Evolutionary conservation across 2,888 invertebrate species (phyloP).

Genomic region (Patella pellucida): DNA sequence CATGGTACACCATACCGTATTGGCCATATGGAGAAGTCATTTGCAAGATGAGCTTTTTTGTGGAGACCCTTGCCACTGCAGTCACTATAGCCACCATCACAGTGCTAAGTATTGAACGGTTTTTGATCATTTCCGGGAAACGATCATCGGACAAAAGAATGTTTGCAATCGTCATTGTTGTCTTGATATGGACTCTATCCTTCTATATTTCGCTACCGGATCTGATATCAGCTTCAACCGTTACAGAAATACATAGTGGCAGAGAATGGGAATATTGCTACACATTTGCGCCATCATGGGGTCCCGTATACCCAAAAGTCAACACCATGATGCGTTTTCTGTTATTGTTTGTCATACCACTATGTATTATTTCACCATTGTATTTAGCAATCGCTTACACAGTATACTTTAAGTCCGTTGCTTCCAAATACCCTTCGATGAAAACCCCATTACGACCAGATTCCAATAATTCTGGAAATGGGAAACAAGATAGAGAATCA

Average conservation of each 20-base stretch:
- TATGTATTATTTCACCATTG: slow-evolving; percentile 34
- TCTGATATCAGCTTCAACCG: slow-evolving; percentile 33
- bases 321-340: slow-evolving; percentile 35
- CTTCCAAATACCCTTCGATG: slow-evolving; percentile 20
- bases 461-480: slow-evolving; percentile 12
- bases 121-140: slow-evolving; percentile 33
- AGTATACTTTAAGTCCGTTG: slow-evolving; percentile 27
- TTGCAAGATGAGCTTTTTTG: slow-evolving; percentile 43
- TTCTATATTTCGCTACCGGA: slow-evolving; percentile 38
- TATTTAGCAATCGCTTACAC: slow-evolving; percentile 34
- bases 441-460: slow-evolving; percentile 22
- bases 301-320: slow-evolving; percentile 29
- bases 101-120: slow-evolving; percentile 43
- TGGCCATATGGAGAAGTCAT: slow-evolving; percentile 46
- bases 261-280: slow-evolving; percentile 12
- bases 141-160: slow-evolving; percentile 21
- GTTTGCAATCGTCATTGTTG: slow-evolving; percentile 28
- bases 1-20: slow-evolving; percentile 38
- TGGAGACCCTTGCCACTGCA: slow-evolving; percentile 37
- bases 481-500: background rate
- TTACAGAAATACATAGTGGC: background rate
- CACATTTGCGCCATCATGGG: slow-evolving; percentile 24
- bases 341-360: slow-evolving; percentile 39
- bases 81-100: slow-evolving; percentile 43
- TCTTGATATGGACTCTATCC: slow-evolving; percentile 39